These are phyloP conservation scores for Cirrhinus molitorella DNA, from an alignment of 2,797 vertebrate genomes.

Conservation along the genomic window DNA sequence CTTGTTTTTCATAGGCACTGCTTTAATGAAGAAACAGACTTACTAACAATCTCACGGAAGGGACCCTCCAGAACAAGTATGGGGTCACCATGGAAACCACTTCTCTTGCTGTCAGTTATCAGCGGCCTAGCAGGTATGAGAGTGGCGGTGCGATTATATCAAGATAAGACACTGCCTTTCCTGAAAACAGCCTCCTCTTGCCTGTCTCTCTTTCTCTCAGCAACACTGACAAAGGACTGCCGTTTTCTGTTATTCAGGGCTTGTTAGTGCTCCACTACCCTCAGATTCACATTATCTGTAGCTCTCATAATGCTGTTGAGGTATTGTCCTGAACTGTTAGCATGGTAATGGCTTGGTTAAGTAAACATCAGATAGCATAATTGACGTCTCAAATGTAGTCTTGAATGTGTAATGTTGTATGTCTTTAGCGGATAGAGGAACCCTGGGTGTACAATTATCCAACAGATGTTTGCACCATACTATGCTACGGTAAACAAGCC, in stretches of 20 bases:
- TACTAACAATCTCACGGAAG: constrained; percentile 78
- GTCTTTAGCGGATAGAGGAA: constrained; percentile 19
- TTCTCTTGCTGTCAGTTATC: constrained; percentile 89
- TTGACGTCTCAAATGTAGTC: constrained; percentile 28
- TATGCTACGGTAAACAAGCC: constrained; percentile 28
- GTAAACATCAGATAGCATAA: constrained; percentile 46
- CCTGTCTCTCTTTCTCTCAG: constrained; percentile 4
- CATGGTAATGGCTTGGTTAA: constrained; percentile 45
- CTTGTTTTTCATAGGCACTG: constrained; percentile 79
- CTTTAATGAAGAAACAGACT: constrained; percentile 89
- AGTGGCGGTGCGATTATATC: constrained; percentile 50
- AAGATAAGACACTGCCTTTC: constrained; percentile 42
- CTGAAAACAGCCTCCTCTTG: constrained; percentile 26
- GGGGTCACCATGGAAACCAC: constrained; percentile 92
- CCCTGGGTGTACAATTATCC: constrained; percentile 42
- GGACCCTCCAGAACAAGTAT: constrained; percentile 85
- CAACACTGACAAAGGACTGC: constrained; percentile 1
- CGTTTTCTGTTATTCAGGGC: neutral
- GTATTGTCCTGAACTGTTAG: constrained; percentile 31
- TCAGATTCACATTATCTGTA: neutral
- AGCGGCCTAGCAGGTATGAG: constrained; percentile 91
- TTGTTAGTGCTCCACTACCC: constrained; percentile 27
- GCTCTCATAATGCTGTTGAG: constrained; percentile 7
- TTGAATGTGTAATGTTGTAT: constrained; percentile 18
- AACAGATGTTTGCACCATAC: constrained; percentile 42